Evolutionary conservation across 2,888 invertebrate genomes (phyloP), one percentile per base, ranked within the genome.

Genomic region (Metacarcinus magister): DNA sequence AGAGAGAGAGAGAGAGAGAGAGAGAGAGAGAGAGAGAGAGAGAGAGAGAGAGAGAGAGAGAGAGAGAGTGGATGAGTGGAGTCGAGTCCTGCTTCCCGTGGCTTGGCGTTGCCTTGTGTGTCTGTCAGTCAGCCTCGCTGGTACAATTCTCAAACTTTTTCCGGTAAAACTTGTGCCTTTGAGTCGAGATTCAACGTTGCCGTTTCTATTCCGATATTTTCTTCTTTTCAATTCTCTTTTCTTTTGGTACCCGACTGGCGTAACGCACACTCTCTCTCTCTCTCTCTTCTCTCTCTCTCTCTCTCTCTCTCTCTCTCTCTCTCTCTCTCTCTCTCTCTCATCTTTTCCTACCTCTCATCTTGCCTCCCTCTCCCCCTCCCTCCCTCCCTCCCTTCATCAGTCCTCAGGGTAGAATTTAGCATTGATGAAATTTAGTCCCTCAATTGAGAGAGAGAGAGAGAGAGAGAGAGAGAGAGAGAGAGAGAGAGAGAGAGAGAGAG

Each of bases 301-400:
- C n/a, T 67, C 67, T n/a, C 67, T n/a, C 67, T n/a, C 67, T n/a
- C 67, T n/a, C 67, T n/a, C 67, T 67, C 67, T n/a, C n/a, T 67
- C n/a, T 67, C n/a, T n/a, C 67, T 19, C 19, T 19, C 60, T 60
- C 60, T 60, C 60, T 60, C 60, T 60, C 60, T 60, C 60, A 16
- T 60, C 19, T 60, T 60, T 60, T 16, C 60, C 60, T 19, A 7
- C 5, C 2, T 67, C n/a, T 67, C n/a, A 23, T 67, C n/a, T 67
- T 67, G 19, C 67, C n/a, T 67, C 5, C 5, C n/a, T 67, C 23
- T 60, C 16, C 19, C 60, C 60, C 60, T 19, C 60, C 60, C 8
- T 19, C 60, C 60, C 60, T 19, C 19, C 67, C 7, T 67, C 67
- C n/a, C 67, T n/a, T 23, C 54, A 54, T 54, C 54, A 54, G 54